Conservation (phyloP, 2,797 vertebrate species). For the Borostomias antarcticus region DNA sequence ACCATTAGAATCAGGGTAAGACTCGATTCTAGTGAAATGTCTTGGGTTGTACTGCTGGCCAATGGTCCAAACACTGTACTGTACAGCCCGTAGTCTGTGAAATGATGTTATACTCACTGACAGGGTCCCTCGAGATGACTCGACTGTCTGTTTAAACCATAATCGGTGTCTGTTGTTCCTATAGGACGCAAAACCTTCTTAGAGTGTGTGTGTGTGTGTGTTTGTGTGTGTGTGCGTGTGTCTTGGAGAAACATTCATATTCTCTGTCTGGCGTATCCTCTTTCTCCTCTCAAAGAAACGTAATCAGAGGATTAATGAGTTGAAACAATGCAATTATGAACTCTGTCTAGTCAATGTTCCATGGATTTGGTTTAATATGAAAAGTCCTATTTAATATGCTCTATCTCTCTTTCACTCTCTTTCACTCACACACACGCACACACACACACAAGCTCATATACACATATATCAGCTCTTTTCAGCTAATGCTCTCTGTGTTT, state of each 20-base stretch:
- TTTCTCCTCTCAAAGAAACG: conserved; percentile 62
- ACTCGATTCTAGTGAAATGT: not conserved
- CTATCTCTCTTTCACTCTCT: conserved; percentile 2
- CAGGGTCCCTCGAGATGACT: not conserved
- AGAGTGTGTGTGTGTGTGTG: not conserved
- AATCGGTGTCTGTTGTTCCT: not conserved
- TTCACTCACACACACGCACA: not conserved
- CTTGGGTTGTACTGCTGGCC: not conserved
- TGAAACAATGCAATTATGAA: conserved; percentile 71
- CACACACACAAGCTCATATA: conserved; percentile 34
- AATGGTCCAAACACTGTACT: not conserved
- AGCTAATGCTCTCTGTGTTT: conserved; percentile 56
- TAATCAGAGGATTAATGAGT: conserved; percentile 72
- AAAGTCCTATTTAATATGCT: conserved; percentile 59
- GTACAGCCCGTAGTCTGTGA: not conserved
- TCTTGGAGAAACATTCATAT: conserved; percentile 24
- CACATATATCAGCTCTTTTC: conserved; percentile 51
- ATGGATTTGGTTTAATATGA: conserved; percentile 49
- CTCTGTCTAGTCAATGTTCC: conserved; percentile 56
- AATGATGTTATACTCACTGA: not conserved
- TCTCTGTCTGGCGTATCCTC: conserved; percentile 35
- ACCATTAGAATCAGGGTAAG: too few relatives aligned
- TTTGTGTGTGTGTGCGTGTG: not conserved
- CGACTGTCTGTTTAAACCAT: not conserved
- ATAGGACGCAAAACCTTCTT: not conserved